These are phyloP conservation scores for Apus apus DNA, from an alignment of 2,113 vertebrate genomes.

Conservation along the genomic window DNA sequence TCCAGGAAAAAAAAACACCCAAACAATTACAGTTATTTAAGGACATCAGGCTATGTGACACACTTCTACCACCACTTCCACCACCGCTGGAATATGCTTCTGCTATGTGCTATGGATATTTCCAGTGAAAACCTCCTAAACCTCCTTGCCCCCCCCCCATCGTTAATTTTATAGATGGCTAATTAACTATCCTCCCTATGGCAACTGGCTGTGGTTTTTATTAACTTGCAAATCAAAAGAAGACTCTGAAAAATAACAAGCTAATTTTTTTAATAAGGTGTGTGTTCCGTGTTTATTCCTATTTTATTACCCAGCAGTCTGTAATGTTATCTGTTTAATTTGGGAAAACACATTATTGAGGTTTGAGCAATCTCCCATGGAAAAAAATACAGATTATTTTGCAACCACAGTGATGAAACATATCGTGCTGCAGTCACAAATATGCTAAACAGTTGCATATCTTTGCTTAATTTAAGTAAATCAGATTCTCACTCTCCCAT, in stretches of 20 bases:
- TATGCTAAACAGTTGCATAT: constrained; percentile 34
- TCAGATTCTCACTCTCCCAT: not conserved
- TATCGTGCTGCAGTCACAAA: not conserved
- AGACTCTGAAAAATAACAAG: constrained; percentile 51
- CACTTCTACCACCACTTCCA: not conserved
- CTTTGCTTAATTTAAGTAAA: constrained; percentile 27
- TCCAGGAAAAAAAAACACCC: not conserved
- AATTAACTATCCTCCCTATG: constrained; percentile 67
- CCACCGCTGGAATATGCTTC: not conserved
- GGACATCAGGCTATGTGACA: not conserved
- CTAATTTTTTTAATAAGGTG: constrained; percentile 65
- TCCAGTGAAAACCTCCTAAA: not conserved
- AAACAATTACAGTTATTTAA: not conserved
- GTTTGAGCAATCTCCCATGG: constrained; percentile 44
- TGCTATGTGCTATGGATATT: not conserved
- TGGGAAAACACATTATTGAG: constrained; percentile 23
- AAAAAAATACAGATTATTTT: constrained; percentile 56
- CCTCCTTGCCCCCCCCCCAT: not conserved
- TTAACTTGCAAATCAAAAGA: constrained; percentile 73
- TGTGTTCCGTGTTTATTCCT: not conserved
- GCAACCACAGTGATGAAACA: constrained; percentile 48
- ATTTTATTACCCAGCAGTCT: constrained; percentile 53
- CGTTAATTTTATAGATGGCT: constrained; percentile 56
- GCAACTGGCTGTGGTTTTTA: constrained; percentile 55
- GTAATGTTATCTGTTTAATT: constrained; percentile 58